Conservation (phyloP, 2,113 vertebrate species). For the Sus scrofa region DNA sequence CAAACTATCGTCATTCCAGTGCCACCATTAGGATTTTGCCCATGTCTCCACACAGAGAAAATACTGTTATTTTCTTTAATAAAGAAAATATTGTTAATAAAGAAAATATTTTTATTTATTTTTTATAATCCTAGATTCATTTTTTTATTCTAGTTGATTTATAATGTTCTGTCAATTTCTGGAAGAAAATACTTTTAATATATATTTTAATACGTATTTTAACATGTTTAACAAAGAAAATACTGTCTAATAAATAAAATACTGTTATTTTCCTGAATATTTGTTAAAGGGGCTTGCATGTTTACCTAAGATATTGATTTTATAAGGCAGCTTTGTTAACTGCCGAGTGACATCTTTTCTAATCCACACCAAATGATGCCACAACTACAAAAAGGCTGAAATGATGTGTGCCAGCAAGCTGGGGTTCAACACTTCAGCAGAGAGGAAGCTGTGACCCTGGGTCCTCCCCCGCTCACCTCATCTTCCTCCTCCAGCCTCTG, state of each 20-base stretch:
- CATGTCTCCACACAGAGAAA: background rate
- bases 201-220: too few species aligned
- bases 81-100: too few species aligned
- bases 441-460: too few species aligned
- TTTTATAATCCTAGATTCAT: too few species aligned
- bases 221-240: too few species aligned
- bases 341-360: background rate
- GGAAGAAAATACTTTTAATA: too few species aligned
- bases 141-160: too few species aligned
- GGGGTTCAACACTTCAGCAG: too few species aligned
- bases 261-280: background rate
- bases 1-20: background rate
- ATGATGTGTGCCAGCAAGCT: background rate
- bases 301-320: background rate
- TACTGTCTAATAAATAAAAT: too few species aligned
- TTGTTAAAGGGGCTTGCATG: background rate
- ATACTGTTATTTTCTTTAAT: background rate
- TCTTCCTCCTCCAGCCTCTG: background rate
- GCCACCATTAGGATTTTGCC: background rate
- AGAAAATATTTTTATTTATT: too few species aligned
- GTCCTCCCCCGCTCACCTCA: background rate
- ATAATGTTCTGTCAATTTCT: too few species aligned
- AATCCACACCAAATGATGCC: background rate
- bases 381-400: background rate
- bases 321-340: slow-evolving; percentile 17